These are phyloP conservation scores for Anastatus disparis DNA, from an alignment of 1,140 invertebrate genomes.

Conservation along the genomic window DNA sequence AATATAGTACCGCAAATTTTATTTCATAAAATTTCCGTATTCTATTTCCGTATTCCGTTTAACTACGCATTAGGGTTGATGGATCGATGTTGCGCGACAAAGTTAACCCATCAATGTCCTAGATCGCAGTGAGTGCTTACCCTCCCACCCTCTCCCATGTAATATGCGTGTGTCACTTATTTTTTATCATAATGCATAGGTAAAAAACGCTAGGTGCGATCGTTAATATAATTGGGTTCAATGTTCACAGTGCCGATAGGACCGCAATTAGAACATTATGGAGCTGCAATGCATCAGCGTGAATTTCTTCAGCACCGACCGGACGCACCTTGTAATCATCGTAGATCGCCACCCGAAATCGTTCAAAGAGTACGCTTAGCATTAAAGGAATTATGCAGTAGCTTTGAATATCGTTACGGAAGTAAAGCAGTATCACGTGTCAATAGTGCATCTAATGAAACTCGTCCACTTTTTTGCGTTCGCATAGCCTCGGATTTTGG, in stretches of 20 bases:
- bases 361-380: constrained; percentile 49
- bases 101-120: too few species aligned
- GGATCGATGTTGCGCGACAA: too few species aligned
- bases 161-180: too few species aligned
- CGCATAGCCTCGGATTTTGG: background rate
- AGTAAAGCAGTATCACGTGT: too few species aligned
- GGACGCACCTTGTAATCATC: constrained; percentile 47
- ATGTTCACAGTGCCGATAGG: constrained; percentile 46
- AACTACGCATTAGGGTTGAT: too few species aligned
- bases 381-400: constrained; percentile 49
- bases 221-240: background rate
- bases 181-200: too few species aligned
- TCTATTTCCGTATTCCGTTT: too few species aligned
- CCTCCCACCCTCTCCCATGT: too few species aligned
- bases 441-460: background rate
- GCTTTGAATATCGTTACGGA: background rate
- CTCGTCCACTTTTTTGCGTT: background rate
- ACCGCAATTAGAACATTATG: constrained; percentile 42
- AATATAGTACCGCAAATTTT: too few species aligned
- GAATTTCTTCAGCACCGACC: constrained; percentile 52
- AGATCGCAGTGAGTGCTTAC: too few species aligned
- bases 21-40: too few species aligned
- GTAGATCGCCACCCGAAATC: constrained; percentile 52
- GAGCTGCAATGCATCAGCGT: constrained; percentile 34
- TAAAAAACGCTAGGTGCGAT: background rate